A percentile compares a stretch with the other conserved stretches of the same genome.
These are phyloP conservation scores for Thamnophis sirtalis DNA, from an alignment of 2,113 vertebrate genomes.

Conservation along the genomic window DNA sequence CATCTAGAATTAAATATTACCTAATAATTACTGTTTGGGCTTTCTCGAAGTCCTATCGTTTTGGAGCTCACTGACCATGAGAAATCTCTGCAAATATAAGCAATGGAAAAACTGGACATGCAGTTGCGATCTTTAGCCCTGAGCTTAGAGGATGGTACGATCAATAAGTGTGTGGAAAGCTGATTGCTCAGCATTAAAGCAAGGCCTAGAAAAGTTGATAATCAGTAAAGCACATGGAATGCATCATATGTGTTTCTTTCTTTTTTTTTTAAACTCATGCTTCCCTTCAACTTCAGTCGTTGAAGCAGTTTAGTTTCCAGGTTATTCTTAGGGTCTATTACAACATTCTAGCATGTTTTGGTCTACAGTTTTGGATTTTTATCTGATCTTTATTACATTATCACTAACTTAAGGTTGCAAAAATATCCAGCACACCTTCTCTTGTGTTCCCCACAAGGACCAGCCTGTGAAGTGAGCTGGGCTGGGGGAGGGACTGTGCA, in stretches of 20 bases:
- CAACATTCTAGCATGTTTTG: neutral
- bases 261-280: neutral
- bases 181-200: neutral
- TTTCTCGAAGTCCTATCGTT: neutral
- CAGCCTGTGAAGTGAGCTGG: no score
- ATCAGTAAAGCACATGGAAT: neutral
- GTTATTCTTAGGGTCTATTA: neutral
- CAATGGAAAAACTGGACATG: neutral
- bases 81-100: neutral
- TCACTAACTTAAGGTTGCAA: neutral
- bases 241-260: neutral
- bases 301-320: neutral
- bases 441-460: no score
- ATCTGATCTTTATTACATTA: no score
- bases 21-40: neutral
- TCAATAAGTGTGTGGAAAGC: neutral
- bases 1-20: neutral
- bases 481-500: no score
- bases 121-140: neutral
- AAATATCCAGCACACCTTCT: neutral
- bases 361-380: neutral
- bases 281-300: neutral
- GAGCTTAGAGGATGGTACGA: neutral
- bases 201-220: neutral
- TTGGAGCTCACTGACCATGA: neutral